These are phyloP conservation scores for Crocidura indochinensis DNA, from an alignment of 2,797 vertebrate species.

Conservation along the genomic window DNA sequence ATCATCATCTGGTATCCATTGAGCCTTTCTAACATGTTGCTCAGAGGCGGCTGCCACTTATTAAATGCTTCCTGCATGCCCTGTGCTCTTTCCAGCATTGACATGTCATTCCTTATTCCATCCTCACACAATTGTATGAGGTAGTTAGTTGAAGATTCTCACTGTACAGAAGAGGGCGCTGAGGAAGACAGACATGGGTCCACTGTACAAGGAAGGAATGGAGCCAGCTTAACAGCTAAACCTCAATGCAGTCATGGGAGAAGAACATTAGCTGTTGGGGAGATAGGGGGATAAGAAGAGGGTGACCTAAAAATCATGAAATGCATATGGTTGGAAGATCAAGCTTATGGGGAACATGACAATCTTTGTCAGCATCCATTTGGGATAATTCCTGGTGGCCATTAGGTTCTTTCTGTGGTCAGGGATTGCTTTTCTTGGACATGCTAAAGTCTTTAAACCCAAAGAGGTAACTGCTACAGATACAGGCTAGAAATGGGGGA, in stretches of 20 bases:
- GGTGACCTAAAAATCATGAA: background rate
- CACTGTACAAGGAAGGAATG: background rate
- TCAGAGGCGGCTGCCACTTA: background rate
- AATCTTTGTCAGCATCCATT: background rate
- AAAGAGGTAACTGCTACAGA: slow-evolving; percentile 41
- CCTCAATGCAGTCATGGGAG: background rate
- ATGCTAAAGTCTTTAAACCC: background rate
- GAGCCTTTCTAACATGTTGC: background rate
- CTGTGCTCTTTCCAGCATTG: background rate
- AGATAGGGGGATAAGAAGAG: background rate
- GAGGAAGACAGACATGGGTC: background rate
- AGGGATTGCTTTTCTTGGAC: background rate
- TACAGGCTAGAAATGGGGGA: background rate
- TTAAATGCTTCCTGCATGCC: background rate
- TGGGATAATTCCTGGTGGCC: background rate
- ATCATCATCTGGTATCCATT: background rate
- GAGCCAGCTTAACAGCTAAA: background rate
- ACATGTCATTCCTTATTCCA: background rate
- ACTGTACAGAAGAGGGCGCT: slow-evolving; percentile 12
- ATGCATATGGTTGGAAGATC: background rate
- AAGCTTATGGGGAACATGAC: background rate
- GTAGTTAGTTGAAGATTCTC: background rate
- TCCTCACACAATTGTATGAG: background rate
- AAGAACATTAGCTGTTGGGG: background rate
- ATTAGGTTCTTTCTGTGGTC: background rate